phyloP scores from a whole-genome alignment of 2,888 invertebrate genomes.

The Lasius platythorax region DNA sequence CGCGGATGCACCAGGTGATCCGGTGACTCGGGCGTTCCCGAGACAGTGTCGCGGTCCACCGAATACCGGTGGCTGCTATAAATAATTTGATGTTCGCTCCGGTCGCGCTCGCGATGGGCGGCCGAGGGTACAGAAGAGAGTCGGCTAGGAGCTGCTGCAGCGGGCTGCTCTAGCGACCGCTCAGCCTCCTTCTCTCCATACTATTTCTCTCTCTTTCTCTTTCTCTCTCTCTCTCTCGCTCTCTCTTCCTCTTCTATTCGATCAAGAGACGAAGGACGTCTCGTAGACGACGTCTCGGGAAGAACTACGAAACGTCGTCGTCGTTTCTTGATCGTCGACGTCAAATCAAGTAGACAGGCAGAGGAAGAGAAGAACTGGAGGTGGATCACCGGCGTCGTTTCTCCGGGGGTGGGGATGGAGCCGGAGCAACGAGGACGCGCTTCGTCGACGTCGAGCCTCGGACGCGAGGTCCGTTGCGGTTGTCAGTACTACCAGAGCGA shows the following conservation, averaged over 20 bases:
- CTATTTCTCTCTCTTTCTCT: slow-evolving; percentile 29
- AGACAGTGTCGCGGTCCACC: slow-evolving; percentile 42
- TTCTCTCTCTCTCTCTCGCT: slow-evolving; percentile 45
- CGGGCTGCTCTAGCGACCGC: slow-evolving; percentile 59
- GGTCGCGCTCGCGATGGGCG: slow-evolving; percentile 56
- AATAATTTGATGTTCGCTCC: slow-evolving; percentile 69
- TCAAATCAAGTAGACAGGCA: slow-evolving; percentile 63
- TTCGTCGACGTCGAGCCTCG: slow-evolving; percentile 88
- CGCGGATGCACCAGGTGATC: slow-evolving; percentile 64
- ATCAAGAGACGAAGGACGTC: slow-evolving; percentile 12
- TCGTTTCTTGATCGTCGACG: slow-evolving; percentile 28
- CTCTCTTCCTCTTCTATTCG: slow-evolving; percentile 25
- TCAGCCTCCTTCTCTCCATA: slow-evolving; percentile 50
- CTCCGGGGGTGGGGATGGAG: slow-evolving; percentile 88
- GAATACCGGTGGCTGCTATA: slow-evolving; percentile 68
- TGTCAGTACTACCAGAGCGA: slow-evolving; percentile 95
- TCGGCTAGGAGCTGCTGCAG: slow-evolving; percentile 71
- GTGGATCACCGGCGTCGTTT: slow-evolving; percentile 86
- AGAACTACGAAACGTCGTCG: slow-evolving; percentile 23
- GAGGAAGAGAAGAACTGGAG: slow-evolving; percentile 87
- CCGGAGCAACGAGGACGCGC: slow-evolving; percentile 91
- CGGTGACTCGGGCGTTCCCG: slow-evolving; percentile 19
- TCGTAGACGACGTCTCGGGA: slow-evolving; percentile 9
- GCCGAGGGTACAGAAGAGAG: slow-evolving; percentile 68
- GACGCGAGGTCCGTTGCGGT: slow-evolving; percentile 93